Evolutionary conservation across 2,888 invertebrate species (phyloP).

Genomic region (Trichogramma dendrolimi): DNA sequence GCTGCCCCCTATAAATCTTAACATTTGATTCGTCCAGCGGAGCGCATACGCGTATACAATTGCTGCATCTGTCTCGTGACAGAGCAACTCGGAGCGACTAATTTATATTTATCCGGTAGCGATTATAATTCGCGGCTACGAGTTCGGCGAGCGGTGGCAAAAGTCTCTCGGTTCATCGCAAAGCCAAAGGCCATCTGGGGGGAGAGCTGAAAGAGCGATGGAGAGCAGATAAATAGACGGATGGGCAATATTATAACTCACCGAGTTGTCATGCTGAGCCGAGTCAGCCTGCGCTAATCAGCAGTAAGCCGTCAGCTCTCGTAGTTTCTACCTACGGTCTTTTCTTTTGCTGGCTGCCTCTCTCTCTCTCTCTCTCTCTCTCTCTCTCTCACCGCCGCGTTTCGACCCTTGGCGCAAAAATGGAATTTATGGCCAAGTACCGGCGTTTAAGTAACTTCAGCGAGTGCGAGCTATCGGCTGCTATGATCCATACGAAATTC

Average conservation of each 20-base stretch:
- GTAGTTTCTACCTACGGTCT: slow-evolving; percentile 20
- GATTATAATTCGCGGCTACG: too few species aligned
- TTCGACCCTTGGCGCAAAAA: slow-evolving; percentile 52
- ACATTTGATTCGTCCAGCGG: too few species aligned
- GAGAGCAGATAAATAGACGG: slow-evolving; percentile 53
- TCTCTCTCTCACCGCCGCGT: slow-evolving; percentile 29
- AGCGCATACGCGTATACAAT: too few species aligned
- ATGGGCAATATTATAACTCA: slow-evolving; percentile 54
- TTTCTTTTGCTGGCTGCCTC: slow-evolving; percentile 32
- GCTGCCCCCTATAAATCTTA: too few species aligned
- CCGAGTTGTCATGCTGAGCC: slow-evolving; percentile 53
- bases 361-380: slow-evolving; percentile 22
- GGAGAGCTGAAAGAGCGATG: slow-evolving; percentile 40
- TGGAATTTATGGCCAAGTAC: slow-evolving; percentile 53
- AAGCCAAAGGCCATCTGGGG: slow-evolving; percentile 7
- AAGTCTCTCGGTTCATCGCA: too few species aligned
- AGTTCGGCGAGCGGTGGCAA: too few species aligned
- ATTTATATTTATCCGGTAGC: too few species aligned
- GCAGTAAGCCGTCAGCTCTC: slow-evolving; percentile 45
- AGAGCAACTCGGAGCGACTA: too few species aligned
- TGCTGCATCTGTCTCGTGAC: too few species aligned
- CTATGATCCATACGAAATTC: slow-evolving; percentile 48
- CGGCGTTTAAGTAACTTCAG: slow-evolving; percentile 42
- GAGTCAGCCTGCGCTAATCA: slow-evolving; percentile 53
- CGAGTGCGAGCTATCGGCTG: slow-evolving; percentile 54